Base-by-base conservation (phyloP, 2,797 vertebrate genomes). In the Podarcis lilfordi region DNA sequence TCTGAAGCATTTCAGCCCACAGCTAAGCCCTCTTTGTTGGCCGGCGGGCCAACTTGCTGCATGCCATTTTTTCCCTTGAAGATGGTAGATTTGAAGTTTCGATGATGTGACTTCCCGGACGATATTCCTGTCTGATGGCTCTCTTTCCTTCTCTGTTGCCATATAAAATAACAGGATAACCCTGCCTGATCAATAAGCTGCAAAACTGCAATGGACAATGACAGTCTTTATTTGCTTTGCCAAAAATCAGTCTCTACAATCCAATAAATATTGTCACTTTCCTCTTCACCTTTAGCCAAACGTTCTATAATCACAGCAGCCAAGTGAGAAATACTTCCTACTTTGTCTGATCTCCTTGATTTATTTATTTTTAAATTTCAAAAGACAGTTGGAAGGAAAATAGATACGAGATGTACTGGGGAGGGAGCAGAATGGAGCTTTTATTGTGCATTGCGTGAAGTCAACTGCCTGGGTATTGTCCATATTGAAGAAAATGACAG, bases 291-390 rank as follows among this genome's bases (percentile, higher is more conserved):
- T 32, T 21, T 86, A 90, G 90, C 91, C 89, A 80, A 91, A 82
- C 72, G 84, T 90, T 89, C 90, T 80, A 91, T 93, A 78, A 91
- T 94, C 90, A 91, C 89, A 94, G 92, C 92, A 94, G 93, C 92
- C 95, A 93, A 93, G 90, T 86, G 81, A 86, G 91, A 85, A 91
- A 94, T 90, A 75, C 87, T 75, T 55, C 64, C 74, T 40, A 32
- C 11, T 85, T 86, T 86, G 86, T 19, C 82, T 91, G 76, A 45
- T 59, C 84, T 89, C 79, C 66, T 91, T 29, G 84, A 80, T 91
- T 86, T 74, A 69, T 81, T 45, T 37, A 5, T 55, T 55, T 55
- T 55, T 1, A 45, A 50, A 89, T 5, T 1, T 75, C 32, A 84
- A 89, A 93, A 89, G 55, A 55, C 40, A 82, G 25, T 19, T n/a